phyloP scores from a whole-genome alignment of 2,888 invertebrate genomes.

The Scrobipalpa costella region DNA sequence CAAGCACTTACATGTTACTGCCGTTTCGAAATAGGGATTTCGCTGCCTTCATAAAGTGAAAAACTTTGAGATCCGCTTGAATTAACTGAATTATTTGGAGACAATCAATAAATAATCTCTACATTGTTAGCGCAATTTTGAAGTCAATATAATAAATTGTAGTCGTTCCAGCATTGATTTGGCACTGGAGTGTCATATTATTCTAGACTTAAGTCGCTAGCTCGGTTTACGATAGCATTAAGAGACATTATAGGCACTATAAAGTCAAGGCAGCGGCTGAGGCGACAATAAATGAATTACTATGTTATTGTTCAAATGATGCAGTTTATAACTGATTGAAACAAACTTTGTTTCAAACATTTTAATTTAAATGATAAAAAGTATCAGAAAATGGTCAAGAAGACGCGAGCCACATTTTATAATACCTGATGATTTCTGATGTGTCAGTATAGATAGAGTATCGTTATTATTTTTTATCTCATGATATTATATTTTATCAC shows the following conservation, averaged over 20 bases:
- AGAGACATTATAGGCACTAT: background rate
- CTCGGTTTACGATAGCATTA: background rate
- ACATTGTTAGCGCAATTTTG: background rate
- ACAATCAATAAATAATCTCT: background rate
- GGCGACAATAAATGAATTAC: constrained; percentile 6
- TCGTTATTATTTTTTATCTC: no score
- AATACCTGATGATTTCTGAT: no score
- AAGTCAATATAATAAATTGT: background rate
- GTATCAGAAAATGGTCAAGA: no score
- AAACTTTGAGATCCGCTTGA: constrained; percentile 1
- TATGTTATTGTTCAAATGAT: background rate
- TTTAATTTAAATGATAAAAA: no score
- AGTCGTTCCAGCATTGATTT: background rate
- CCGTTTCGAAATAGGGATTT: background rate
- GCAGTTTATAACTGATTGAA: background rate
- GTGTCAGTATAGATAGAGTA: no score
- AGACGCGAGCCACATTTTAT: no score
- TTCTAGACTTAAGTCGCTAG: constrained; percentile 2
- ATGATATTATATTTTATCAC: no score
- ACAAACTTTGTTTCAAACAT: background rate
- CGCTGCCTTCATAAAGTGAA: background rate
- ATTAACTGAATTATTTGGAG: background rate
- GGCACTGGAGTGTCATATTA: background rate
- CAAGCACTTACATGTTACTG: constrained; percentile 1
- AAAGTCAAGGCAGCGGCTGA: background rate